phyloP scores from a whole-genome alignment of 2,113 vertebrate species.

The Heterocephalus glaber region DNA sequence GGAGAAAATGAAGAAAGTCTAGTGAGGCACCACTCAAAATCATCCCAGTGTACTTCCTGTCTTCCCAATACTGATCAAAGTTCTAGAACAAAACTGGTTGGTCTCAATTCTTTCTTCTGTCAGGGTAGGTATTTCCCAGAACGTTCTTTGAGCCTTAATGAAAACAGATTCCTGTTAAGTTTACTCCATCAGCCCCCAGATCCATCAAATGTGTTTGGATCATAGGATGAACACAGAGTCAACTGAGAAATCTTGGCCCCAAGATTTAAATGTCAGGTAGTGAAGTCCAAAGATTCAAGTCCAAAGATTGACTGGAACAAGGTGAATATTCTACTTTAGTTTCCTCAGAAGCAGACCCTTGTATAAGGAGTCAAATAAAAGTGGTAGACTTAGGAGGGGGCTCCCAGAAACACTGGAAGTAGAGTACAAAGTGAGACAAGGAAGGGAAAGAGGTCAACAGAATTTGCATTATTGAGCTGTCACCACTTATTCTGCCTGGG shows the following conservation, averaged over 20 bases:
- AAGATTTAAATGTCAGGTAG: slow-evolving; percentile 17
- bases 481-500: background rate
- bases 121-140: slow-evolving; percentile 9
- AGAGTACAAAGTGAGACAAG: background rate
- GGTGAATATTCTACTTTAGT: background rate
- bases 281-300: background rate
- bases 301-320: background rate
- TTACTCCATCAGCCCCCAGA: background rate
- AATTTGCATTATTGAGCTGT: background rate
- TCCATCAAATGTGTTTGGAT: background rate
- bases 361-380: background rate
- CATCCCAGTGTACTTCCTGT: background rate
- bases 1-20: background rate
- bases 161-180: background rate
- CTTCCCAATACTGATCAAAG: background rate
- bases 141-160: slow-evolving; percentile 18
- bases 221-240: background rate
- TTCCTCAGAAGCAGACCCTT: background rate
- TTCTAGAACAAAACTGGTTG: background rate
- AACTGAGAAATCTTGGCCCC: background rate
- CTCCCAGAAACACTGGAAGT: background rate
- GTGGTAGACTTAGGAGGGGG: background rate
- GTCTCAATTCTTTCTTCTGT: background rate
- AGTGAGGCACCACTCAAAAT: background rate
- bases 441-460: background rate